Conservation (phyloP, 2,888 invertebrate species). For the Lasioglossum oenotherae region DNA sequence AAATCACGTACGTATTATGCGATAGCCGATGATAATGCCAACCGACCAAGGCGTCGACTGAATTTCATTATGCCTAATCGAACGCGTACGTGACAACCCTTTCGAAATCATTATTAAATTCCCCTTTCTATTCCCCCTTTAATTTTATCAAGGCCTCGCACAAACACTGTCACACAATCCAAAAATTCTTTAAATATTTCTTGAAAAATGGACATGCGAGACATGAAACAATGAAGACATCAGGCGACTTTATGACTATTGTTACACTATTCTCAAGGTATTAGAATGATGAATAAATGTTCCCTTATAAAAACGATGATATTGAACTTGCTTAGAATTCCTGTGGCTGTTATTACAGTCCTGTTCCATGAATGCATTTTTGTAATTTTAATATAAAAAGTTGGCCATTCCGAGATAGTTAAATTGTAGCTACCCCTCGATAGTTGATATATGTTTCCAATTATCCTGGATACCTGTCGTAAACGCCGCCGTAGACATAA, state of each 20-base stretch:
- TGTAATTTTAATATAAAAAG: not conserved
- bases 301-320: not conserved
- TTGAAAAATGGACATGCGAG: not conserved
- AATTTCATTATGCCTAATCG: conserved; percentile 58
- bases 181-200: not conserved
- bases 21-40: conserved; percentile 43
- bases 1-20: conserved; percentile 56
- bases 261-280: no score
- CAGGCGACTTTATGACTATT: no score
- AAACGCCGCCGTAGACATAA: not conserved
- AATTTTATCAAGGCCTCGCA: not conserved
- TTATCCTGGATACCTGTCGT: not conserved
- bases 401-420: no score
- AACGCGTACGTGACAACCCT: not conserved
- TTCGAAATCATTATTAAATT: not conserved
- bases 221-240: no score
- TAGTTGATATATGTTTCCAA: not conserved
- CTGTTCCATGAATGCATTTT: not conserved
- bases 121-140: not conserved
- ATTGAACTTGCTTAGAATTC: not conserved
- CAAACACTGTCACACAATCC: not conserved
- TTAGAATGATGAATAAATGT: no score
- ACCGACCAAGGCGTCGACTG: conserved; percentile 23
- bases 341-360: no score
- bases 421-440: not conserved